A percentile compares a stretch with the other conserved stretches of the same genome.
Conservation (phyloP, 2,888 invertebrate species). For the Xestoiulus laeticollis region DNA sequence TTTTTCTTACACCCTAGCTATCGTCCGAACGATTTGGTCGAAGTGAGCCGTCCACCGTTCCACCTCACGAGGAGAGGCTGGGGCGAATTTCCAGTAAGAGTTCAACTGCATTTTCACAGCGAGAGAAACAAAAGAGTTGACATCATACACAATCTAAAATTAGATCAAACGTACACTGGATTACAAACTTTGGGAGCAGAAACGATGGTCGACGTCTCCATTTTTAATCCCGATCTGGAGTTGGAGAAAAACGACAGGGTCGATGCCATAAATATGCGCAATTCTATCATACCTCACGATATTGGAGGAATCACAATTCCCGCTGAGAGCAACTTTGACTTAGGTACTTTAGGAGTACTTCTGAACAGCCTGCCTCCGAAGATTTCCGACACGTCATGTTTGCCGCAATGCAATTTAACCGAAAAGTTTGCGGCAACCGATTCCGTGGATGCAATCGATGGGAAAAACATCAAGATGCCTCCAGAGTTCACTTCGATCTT, state of each 20-base stretch:
- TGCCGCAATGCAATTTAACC: neutral
- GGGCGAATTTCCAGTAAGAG: slow-evolving; percentile 88
- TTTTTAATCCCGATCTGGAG: neutral
- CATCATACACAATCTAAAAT: slow-evolving; percentile 73
- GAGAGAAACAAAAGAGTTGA: slow-evolving; percentile 79
- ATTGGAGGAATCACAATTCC: slow-evolving; percentile 42
- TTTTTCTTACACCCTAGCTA: slow-evolving; percentile 87
- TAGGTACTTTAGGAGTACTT: neutral
- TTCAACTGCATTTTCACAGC: slow-evolving; percentile 81
- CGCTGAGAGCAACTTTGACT: neutral
- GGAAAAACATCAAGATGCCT: neutral
- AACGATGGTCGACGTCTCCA: slow-evolving; percentile 68
- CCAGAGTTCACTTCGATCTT: neutral
- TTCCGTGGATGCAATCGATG: neutral
- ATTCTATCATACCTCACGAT: neutral
- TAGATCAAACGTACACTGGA: slow-evolving; percentile 84
- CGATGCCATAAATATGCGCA: neutral
- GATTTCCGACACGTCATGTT: neutral
- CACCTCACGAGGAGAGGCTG: slow-evolving; percentile 86
- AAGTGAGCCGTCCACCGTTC: slow-evolving; percentile 80
- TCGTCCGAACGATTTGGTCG: slow-evolving; percentile 84
- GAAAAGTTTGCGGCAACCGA: neutral
- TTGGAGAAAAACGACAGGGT: neutral
- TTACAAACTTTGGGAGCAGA: slow-evolving; percentile 85
- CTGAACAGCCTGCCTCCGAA: neutral